Evolutionary conservation across 2,113 vertebrate species (phyloP).

Genomic region (Muntiacus reevesi): DNA sequence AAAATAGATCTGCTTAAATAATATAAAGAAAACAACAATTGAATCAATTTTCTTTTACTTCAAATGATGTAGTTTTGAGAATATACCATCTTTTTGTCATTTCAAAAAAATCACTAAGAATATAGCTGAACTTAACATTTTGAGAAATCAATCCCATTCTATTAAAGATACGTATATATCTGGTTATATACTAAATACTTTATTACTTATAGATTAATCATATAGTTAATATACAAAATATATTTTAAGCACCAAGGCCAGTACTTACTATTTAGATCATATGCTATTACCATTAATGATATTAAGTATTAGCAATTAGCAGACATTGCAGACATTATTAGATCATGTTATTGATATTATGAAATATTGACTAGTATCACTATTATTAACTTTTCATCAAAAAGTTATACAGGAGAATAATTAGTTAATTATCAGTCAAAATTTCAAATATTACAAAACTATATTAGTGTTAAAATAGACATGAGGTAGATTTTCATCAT

Average conservation of each 20-base stretch:
- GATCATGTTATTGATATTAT: not conserved
- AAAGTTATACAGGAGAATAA: not conserved
- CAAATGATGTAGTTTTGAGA: not conserved
- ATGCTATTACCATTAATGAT: not conserved
- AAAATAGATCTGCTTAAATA: not conserved
- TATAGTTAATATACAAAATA: not conserved
- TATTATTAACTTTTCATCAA: not conserved
- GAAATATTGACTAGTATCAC: not conserved
- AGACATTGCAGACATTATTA: not conserved
- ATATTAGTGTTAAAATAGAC: not conserved
- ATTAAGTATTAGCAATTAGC: not conserved
- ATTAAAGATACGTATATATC: not conserved
- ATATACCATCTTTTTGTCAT: not conserved
- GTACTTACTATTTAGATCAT: not conserved
- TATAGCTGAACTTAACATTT: not conserved
- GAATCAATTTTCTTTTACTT: not conserved
- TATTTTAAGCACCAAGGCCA: not conserved
- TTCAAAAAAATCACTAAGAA: not conserved
- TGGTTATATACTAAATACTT: not conserved
- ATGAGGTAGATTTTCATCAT: not conserved
- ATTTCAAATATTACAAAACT: not conserved
- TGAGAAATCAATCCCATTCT: not conserved
- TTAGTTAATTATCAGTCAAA: not conserved
- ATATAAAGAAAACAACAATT: not conserved
- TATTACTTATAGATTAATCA: not conserved